Conservation (phyloP, 2,797 vertebrate species). For the Mormyrops boulengeri region DNA sequence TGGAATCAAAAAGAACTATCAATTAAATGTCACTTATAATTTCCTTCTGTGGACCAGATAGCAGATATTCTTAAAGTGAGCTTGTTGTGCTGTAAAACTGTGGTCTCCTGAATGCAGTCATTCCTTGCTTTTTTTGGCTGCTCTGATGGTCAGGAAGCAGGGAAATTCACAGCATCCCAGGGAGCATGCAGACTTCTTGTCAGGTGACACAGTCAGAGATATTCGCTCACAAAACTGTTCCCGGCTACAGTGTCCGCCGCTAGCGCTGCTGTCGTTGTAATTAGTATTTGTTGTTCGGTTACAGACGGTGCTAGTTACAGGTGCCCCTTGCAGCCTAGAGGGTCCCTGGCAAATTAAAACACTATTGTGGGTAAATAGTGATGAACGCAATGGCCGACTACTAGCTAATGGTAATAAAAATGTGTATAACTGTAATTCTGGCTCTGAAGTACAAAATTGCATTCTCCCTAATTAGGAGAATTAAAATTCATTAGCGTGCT, state of each 20-base stretch:
- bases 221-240: not conserved
- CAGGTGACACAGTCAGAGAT: not conserved
- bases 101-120: not conserved
- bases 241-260: not conserved
- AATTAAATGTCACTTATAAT: not conserved
- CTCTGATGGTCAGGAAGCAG: not conserved
- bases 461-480: conserved; percentile 62
- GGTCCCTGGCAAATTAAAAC: not conserved
- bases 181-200: not conserved
- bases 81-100: not conserved
- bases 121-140: not conserved
- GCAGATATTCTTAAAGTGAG: not conserved
- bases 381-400: not conserved
- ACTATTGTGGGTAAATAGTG: not conserved
- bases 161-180: not conserved
- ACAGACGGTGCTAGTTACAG: not conserved
- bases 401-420: conserved; percentile 17
- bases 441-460: conserved; percentile 67
- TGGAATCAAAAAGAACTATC: not conserved
- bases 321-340: too few species aligned
- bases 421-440: conserved; percentile 38
- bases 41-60: not conserved
- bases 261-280: not conserved
- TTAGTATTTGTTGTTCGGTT: not conserved
- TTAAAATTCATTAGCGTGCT: conserved; percentile 68